Evolutionary conservation across 2,113 vertebrate genomes (phyloP), one percentile per base, ranked within the genome.

Genomic region (Cryptomyrus ogoouensis): DNA sequence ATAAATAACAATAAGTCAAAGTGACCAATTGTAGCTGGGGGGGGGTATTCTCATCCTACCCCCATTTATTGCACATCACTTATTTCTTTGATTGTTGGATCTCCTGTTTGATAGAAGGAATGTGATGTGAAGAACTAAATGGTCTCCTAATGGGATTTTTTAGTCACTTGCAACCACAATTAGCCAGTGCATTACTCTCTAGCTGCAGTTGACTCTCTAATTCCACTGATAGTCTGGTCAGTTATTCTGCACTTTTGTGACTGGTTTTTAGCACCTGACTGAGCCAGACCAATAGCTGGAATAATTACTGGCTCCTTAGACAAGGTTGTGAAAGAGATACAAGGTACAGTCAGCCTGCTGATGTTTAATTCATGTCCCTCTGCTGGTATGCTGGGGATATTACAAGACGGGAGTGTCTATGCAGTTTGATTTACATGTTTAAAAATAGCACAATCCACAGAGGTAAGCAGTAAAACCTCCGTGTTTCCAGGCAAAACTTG

Each of bases 331-430:
- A 46, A 58, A 85, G 46, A n/a, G 27, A 21, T 56, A 77, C 35
- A 56, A 39, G 42, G 35, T n/a, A 13, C 50, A 56, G 2, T 24
- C 7, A 80, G 88, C 24, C 0, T 42, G 1, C 21, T 17, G 12
- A 89, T 83, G 49, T 89, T 89, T 83, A 84, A 85, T 89, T 84
- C 49, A 89, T 58, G 42, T 44, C 21, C 53, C 74, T 53, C 49
- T 83, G 89, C 49, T 53, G 10, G 19, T 42, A 21, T 31, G 62
- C 27, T 31, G 10, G n/a, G n/a, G 62, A 31, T 70, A 70, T 70
- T 70, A 31, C 62, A 70, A 5, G 62, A 31, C 10, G 19, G 27
- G 62, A 70, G n/a, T 27, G 10, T 66, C 62, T 27, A 3, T 24
- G 62, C n/a, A 12, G 62, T 31, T 70, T 70, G 62, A 70, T 70